phyloP scores from a whole-genome alignment of 2,888 invertebrate genomes.

The Rhogogaster chlorosoma region DNA sequence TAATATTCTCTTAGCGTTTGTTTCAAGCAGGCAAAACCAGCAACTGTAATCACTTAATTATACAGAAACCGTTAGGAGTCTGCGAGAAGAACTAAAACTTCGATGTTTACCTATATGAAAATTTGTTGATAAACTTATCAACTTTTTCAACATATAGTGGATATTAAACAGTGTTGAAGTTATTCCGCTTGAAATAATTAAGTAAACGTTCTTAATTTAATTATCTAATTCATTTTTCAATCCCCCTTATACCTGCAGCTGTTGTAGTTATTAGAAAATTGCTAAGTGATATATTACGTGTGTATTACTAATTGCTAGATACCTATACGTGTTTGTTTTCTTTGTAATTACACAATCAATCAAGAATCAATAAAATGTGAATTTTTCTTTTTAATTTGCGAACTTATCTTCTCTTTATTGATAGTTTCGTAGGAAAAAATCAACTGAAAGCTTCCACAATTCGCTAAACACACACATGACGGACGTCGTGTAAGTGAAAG shows the following conservation, averaged over 20 bases:
- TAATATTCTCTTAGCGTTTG: slow-evolving; percentile 4
- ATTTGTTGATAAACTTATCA: background rate
- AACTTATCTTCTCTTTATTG: background rate
- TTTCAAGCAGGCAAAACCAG: background rate
- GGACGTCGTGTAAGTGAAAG: background rate
- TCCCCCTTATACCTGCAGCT: background rate
- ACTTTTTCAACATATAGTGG: background rate
- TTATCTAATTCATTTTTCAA: background rate
- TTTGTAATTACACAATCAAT: background rate
- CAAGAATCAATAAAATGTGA: background rate
- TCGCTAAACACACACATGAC: background rate
- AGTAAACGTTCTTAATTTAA: background rate
- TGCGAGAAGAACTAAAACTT: background rate
- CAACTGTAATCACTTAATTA: background rate
- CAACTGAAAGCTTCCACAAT: background rate
- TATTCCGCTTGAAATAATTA: background rate
- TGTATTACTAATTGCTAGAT: background rate
- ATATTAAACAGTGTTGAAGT: background rate
- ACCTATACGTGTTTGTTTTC: background rate
- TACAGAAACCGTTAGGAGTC: background rate
- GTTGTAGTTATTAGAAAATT: slow-evolving; percentile 1
- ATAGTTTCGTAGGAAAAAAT: background rate
- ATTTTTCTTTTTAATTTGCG: background rate
- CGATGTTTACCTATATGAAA: too few species aligned
- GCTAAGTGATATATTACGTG: slow-evolving; percentile 1